A percentile compares a stretch with the other conserved stretches of the same genome.
Evolutionary conservation across 2,113 vertebrate species (phyloP).

Genomic region (Macroglossus sobrinus): DNA sequence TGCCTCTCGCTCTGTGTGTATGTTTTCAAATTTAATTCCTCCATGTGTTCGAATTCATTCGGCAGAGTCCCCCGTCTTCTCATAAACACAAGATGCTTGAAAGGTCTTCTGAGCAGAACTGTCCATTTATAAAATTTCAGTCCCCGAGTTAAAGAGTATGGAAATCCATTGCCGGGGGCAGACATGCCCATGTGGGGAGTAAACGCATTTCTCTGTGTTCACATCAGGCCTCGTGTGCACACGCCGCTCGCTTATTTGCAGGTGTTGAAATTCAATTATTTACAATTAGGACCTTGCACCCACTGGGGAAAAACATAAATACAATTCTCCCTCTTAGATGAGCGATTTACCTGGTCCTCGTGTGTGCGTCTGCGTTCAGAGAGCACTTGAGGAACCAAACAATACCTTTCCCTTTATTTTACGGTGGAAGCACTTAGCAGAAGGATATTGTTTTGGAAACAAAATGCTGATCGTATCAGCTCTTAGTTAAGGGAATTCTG

Average conservation of each 20-base stretch:
- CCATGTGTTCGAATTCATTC: constrained; percentile 73
- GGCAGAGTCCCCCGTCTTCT: constrained; percentile 62
- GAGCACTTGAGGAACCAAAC: constrained; percentile 44
- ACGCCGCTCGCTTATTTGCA: constrained; percentile 72
- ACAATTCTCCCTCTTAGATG: constrained; percentile 71
- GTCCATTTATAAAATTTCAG: constrained; percentile 79
- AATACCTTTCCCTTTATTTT: constrained; percentile 52
- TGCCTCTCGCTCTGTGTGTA: constrained; percentile 41
- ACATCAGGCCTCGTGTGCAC: constrained; percentile 58
- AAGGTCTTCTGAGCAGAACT: constrained; percentile 75
- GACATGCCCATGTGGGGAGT: constrained; percentile 33
- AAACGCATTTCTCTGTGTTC: constrained; percentile 72
- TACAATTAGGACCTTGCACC: constrained; percentile 77
- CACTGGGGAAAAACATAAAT: constrained; percentile 72
- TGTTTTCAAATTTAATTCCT: constrained; percentile 64
- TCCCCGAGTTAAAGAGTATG: constrained; percentile 69
- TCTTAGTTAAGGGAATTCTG: constrained; percentile 70
- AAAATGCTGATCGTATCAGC: constrained; percentile 72
- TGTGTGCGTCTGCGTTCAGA: background rate
- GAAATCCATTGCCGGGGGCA: constrained; percentile 66
- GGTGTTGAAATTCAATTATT: constrained; percentile 81
- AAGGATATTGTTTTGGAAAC: constrained; percentile 62
- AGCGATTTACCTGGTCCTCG: constrained; percentile 46
- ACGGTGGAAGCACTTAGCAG: constrained; percentile 54
- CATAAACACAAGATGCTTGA: constrained; percentile 75